Conservation (phyloP, 2,113 vertebrate species). For the Heterochromis multidens region DNA sequence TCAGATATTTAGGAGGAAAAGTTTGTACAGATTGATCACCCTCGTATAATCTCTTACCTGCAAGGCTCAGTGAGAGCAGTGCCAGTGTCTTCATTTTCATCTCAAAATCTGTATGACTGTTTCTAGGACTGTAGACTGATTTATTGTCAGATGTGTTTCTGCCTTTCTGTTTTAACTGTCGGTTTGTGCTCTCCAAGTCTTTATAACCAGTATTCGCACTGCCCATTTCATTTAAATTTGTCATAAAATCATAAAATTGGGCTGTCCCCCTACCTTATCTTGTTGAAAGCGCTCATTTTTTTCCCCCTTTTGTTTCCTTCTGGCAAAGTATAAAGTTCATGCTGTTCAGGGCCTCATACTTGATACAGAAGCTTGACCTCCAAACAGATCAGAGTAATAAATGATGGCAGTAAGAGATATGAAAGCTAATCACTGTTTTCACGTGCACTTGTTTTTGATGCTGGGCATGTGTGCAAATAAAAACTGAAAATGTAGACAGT, state of each 20-base stretch:
- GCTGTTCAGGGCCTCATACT: neutral
- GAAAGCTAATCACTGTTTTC: neutral
- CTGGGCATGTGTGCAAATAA: neutral
- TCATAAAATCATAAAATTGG: constrained; percentile 3
- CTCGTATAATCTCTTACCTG: constrained; percentile 41
- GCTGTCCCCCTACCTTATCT: neutral
- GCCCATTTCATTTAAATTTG: neutral
- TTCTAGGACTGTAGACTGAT: neutral
- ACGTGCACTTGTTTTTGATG: neutral
- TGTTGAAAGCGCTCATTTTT: neutral
- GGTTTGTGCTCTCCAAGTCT: neutral
- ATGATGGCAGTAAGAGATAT: neutral
- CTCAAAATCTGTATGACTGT: neutral
- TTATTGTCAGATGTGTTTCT: neutral
- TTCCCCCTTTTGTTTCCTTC: constrained; percentile 18
- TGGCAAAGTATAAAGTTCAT: constrained; percentile 4
- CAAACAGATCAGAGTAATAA: neutral
- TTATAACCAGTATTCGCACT: neutral
- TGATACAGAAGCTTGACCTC: neutral
- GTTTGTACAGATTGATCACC: neutral
- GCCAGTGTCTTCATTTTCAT: constrained; percentile 49
- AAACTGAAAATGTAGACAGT: neutral
- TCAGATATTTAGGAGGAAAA: neutral
- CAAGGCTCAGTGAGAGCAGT: constrained; percentile 37
- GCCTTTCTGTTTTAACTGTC: neutral